These are phyloP conservation scores for Azemiops feae DNA, from an alignment of 2,113 vertebrate genomes.

Conservation along the genomic window DNA sequence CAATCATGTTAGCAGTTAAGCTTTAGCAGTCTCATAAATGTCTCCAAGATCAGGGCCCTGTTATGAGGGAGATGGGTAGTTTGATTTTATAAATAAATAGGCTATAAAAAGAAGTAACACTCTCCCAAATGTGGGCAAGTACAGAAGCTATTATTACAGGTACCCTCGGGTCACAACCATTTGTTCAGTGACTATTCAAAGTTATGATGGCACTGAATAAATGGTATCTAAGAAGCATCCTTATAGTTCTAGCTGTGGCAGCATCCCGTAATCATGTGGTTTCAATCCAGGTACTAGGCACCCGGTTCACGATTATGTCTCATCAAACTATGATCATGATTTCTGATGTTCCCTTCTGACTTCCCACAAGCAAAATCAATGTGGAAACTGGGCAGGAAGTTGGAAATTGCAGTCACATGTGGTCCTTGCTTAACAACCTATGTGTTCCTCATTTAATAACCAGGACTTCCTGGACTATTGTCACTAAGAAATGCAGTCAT, in stretches of 20 bases:
- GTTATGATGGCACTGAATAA: neutral
- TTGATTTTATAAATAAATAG: no score
- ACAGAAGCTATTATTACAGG: no score
- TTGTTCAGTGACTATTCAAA: neutral
- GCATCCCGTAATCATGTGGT: neutral
- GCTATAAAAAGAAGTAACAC: no score
- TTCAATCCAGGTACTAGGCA: neutral
- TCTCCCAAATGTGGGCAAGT: no score
- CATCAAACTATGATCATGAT: neutral
- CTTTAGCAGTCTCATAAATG: neutral
- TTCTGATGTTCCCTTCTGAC: no score
- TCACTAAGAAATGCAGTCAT: neutral
- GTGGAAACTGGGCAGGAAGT: neutral
- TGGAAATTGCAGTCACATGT: neutral
- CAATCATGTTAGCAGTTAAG: neutral
- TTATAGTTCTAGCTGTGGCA: neutral
- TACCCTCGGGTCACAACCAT: no score
- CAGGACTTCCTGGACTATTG: neutral
- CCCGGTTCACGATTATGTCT: neutral
- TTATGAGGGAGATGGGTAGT: no score
- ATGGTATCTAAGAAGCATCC: neutral
- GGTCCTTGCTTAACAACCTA: neutral
- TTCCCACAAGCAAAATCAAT: neutral
- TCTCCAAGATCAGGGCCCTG: neutral
- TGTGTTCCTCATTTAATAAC: neutral